Evolutionary conservation across 2,113 vertebrate genomes (phyloP).

Genomic region (Apeltes quadracus): DNA sequence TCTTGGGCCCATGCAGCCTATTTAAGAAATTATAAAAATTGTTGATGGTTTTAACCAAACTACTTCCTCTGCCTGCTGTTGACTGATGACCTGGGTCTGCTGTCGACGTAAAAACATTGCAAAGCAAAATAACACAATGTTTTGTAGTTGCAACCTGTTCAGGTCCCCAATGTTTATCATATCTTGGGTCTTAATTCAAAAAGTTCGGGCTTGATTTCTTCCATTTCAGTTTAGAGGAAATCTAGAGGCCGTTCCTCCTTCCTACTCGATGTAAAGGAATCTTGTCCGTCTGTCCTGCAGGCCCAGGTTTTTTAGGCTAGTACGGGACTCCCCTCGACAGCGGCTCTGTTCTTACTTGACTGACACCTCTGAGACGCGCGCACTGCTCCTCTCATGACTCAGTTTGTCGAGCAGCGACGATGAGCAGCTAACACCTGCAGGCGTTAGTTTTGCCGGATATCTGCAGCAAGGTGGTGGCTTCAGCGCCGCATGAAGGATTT

Average conservation of each 20-base stretch:
- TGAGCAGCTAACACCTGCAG: conserved; percentile 32
- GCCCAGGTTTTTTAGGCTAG: conserved; percentile 22
- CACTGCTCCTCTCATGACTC: conserved; percentile 14
- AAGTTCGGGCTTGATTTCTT: not conserved
- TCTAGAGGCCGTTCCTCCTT: not conserved
- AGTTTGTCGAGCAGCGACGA: no score
- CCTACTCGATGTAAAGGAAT: no score
- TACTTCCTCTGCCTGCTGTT: not conserved
- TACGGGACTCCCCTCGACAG: conserved; percentile 15
- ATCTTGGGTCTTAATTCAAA: not conserved
- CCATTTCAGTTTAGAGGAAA: not conserved
- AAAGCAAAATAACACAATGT: no score
- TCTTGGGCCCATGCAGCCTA: no score
- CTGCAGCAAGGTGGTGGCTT: conserved; percentile 18
- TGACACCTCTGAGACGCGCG: conserved; percentile 37
- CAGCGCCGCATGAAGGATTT: conserved; percentile 5
- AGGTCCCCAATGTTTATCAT: not conserved
- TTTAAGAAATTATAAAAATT: no score
- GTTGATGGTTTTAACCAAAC: no score
- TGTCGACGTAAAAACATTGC: not conserved
- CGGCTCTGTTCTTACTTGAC: conserved; percentile 20
- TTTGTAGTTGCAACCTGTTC: not conserved
- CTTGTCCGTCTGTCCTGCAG: conserved; percentile 36
- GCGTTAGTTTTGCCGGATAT: conserved; percentile 33
- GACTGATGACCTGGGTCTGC: not conserved